Conservation (phyloP, 2,797 vertebrate genomes). For the Poeciliopsis turneri region DNA sequence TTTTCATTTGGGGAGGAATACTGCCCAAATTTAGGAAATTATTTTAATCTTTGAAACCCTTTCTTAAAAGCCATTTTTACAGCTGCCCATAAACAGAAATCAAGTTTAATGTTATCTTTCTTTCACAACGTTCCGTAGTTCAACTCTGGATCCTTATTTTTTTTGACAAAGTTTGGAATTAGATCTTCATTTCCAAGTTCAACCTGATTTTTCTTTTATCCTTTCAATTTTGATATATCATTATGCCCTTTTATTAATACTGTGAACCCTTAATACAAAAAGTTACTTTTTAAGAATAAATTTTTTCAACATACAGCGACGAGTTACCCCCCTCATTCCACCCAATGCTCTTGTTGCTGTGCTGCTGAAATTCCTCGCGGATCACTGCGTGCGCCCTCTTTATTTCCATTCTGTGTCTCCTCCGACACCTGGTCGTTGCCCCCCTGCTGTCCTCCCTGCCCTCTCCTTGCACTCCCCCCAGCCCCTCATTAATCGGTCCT, state of each 20-base stretch:
- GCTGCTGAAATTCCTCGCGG: conserved; percentile 79
- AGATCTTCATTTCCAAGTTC: background rate
- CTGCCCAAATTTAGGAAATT: conserved; percentile 50
- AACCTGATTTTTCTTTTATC: background rate
- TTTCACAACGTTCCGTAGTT: conserved; percentile 6
- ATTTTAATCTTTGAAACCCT: conserved; percentile 56
- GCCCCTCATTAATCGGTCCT: conserved; percentile 83
- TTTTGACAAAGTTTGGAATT: conserved; percentile 2
- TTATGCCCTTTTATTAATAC: background rate
- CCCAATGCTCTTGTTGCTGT: conserved; percentile 57
- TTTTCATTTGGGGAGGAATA: conserved; percentile 41
- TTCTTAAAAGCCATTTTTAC: conserved; percentile 44
- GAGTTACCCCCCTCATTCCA: conserved; percentile 17
- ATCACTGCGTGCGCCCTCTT: conserved; percentile 83
- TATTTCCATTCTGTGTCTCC: conserved; percentile 81
- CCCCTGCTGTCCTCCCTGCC: conserved; percentile 36
- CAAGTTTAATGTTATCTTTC: background rate
- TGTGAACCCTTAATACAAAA: background rate
- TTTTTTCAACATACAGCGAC: conserved; percentile 43
- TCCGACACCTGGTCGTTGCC: conserved; percentile 79
- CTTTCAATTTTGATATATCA: background rate
- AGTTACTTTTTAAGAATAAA: conserved; percentile 40
- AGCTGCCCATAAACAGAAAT: conserved; percentile 36
- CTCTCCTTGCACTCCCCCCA: conserved; percentile 52
- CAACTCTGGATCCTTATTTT: background rate